Conservation (phyloP, 2,113 vertebrate species). For the Colistium nudipinnis region DNA sequence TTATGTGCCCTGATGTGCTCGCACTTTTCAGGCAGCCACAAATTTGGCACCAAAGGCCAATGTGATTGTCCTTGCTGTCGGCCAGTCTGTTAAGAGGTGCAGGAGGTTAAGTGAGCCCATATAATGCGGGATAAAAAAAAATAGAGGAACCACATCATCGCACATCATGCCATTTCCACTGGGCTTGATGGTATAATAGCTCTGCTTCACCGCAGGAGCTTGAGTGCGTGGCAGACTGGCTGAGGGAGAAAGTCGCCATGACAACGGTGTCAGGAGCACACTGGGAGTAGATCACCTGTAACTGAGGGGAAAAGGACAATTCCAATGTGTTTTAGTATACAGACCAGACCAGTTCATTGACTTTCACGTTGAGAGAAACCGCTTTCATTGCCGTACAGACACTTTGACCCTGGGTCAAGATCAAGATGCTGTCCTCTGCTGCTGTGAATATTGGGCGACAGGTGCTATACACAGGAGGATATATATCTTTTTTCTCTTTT, state of each 20-base stretch:
- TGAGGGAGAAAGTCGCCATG: conserved; percentile 70
- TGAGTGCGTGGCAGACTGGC: conserved; percentile 37
- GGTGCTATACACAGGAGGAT: conserved; percentile 35
- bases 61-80: conserved; percentile 47
- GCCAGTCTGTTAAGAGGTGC: conserved; percentile 48
- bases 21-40: conserved; percentile 37
- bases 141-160: conserved; percentile 51
- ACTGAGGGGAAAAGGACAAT: conserved; percentile 53
- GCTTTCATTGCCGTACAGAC: conserved; percentile 12
- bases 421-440: conserved; percentile 26
- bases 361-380: conserved; percentile 30
- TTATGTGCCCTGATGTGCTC: conserved; percentile 24
- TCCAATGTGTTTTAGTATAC: conserved; percentile 51
- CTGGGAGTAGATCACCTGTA: conserved; percentile 67
- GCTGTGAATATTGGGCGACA: conserved; percentile 44
- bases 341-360: conserved; percentile 38
- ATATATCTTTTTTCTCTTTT: conserved; percentile 22
- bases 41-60: conserved; percentile 44
- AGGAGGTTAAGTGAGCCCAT: conserved; percentile 66
- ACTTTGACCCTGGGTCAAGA: conserved; percentile 40
- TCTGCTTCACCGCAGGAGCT: conserved; percentile 59
- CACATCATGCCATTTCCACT: conserved; percentile 61
- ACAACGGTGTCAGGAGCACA: conserved; percentile 63
- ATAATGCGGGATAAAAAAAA: conserved; percentile 52
- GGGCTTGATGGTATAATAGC: conserved; percentile 64